phyloP scores from a whole-genome alignment of 2,888 invertebrate species.

The Neelides folsomi region DNA sequence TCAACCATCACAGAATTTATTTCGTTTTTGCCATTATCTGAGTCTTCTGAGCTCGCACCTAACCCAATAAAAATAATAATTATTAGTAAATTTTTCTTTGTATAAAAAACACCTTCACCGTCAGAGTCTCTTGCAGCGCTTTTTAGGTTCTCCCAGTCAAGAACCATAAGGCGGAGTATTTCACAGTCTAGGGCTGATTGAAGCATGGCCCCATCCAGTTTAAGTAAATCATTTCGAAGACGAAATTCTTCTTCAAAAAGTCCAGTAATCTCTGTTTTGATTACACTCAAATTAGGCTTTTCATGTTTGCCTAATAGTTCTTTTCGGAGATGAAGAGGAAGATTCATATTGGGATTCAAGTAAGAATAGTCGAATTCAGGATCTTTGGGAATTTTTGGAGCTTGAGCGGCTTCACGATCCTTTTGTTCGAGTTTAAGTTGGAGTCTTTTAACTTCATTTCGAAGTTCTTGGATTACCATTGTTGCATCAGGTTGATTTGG shows the following conservation, averaged over 20 bases:
- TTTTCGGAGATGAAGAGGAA: not conserved
- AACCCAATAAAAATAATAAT: not conserved
- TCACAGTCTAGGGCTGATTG: conserved; percentile 79
- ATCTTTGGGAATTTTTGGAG: conserved; percentile 44
- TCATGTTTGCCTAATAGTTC: conserved; percentile 13
- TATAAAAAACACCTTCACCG: conserved; percentile 50
- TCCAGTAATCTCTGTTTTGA: conserved; percentile 72
- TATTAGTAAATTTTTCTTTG: not conserved
- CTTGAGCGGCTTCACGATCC: not conserved
- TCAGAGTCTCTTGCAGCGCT: conserved; percentile 48
- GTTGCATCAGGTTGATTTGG: conserved; percentile 12
- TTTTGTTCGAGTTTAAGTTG: conserved; percentile 22
- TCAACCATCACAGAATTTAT: conserved; percentile 29
- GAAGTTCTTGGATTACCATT: conserved; percentile 29
- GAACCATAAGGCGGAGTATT: conserved; percentile 72
- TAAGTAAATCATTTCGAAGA: conserved; percentile 59
- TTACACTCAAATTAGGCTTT: conserved; percentile 36
- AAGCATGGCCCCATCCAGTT: conserved; percentile 75
- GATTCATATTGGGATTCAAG: not conserved
- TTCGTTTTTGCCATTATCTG: conserved; percentile 21
- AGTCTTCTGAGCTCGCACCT: conserved; percentile 15
- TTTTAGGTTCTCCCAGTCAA: conserved; percentile 51
- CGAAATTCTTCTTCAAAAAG: conserved; percentile 90
- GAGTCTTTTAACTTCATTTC: conserved; percentile 30
- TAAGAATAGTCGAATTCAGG: conserved; percentile 46